A percentile compares a stretch with the other conserved stretches of the same genome.
phyloP scores from a whole-genome alignment of 2,888 invertebrate species.

The Uloborus plumipes region DNA sequence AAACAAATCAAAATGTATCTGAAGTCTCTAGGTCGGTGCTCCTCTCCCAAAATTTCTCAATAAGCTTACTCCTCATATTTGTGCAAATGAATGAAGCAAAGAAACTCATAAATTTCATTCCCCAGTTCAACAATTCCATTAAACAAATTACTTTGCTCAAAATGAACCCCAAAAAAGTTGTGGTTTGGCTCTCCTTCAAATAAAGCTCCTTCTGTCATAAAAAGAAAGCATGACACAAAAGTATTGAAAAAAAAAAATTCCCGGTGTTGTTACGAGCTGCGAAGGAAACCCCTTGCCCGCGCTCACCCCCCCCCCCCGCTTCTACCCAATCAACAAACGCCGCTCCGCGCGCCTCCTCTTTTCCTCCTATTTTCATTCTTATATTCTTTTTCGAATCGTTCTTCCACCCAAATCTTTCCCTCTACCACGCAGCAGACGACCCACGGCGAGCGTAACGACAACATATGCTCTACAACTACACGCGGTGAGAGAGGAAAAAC shows the following conservation, averaged over 20 bases:
- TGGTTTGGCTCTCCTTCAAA: slow-evolving; percentile 36
- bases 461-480: neutral
- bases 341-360: slow-evolving; percentile 11
- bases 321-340: slow-evolving; percentile 28
- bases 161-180: no score
- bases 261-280: slow-evolving; percentile 38
- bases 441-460: slow-evolving; percentile 25
- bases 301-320: slow-evolving; percentile 4
- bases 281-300: slow-evolving; percentile 30
- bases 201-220: neutral
- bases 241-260: slow-evolving; percentile 22
- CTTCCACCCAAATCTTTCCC: neutral
- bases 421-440: slow-evolving; percentile 33
- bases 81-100: no score
- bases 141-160: no score
- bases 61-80: no score
- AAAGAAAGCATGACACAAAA: slow-evolving; percentile 1
- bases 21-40: no score
- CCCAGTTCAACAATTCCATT: no score
- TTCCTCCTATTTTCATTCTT: neutral
- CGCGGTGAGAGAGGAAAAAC: neutral
- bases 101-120: no score
- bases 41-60: no score
- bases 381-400: no score
- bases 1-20: no score